Base-by-base conservation (phyloP, 2,113 vertebrate species). In the Anseranas semipalmata region DNA sequence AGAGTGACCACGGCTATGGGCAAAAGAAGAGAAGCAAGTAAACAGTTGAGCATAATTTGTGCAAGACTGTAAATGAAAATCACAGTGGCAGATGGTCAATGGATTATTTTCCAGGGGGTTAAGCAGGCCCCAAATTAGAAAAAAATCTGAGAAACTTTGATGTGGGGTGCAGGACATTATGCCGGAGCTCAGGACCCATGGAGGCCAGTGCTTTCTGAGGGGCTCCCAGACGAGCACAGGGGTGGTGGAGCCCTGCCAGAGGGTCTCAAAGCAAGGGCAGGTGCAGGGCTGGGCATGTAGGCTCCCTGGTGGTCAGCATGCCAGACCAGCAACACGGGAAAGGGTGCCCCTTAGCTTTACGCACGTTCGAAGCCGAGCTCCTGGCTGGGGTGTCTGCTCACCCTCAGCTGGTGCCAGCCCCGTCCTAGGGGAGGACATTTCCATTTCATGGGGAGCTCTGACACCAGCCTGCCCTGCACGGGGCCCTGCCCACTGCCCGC, bases 41-140 rank as follows among this genome's bases (percentile, higher is more conserved):
- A 90, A 59, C 80, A 87, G 77, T 27, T 65, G 89, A 96, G 74
- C 73, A 87, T 48, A 78, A 85, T 87, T 87, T 90, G 87, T 72
- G 43, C 1, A 7, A 70, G 76, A 73, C 2, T 89, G 73, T 92
- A 96, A 92, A 89, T 27, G 19, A 94, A 89, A 91, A 93, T 60
- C 73, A 8, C 43, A 32, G 87, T 45, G 66, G 80, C 96, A 96
- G 96, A 96, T 95, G 94, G 95, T 63, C 93, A 88, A 53, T 68
- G 74, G 96, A 95, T 97, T 97, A 90, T 87, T 95, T 96, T 93
- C 90, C 90, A 85, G 87, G 65, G 83, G 52, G 93, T 60, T 94
- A 91, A 92, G 80, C 87, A 93, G 95, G 93, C 84, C 53, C 43
- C 27, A 95, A 84, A 95, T 96, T 75, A 95, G 84, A 73, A 93